phyloP scores from a whole-genome alignment of 2,113 vertebrate species.

The Ochotona curzoniae region DNA sequence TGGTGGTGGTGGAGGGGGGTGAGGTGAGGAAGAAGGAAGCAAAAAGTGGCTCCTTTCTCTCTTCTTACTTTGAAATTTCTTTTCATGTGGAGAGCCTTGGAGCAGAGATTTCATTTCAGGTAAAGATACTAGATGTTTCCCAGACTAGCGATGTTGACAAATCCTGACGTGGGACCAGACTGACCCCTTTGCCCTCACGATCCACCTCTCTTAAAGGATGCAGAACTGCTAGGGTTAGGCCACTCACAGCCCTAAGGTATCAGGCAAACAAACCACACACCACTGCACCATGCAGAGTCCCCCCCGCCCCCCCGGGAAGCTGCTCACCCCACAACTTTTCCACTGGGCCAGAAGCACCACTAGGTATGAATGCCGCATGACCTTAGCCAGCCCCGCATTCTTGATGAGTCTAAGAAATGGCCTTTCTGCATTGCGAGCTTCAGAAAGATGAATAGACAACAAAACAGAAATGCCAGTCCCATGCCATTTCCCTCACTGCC shows the following conservation, averaged over 20 bases:
- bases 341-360: not conserved
- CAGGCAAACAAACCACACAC: constrained; percentile 57
- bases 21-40: not conserved
- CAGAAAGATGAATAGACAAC: not conserved
- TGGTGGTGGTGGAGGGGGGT: no score
- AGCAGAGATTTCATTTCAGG: constrained; percentile 66
- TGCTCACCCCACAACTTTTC: constrained; percentile 14
- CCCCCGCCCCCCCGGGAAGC: not conserved
- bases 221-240: constrained; percentile 61
- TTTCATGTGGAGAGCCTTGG: constrained; percentile 68
- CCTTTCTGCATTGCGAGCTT: not conserved
- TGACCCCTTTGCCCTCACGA: constrained; percentile 28
- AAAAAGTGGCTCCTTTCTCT: not conserved
- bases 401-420: constrained; percentile 21
- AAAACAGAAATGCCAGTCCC: not conserved
- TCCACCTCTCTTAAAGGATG: constrained; percentile 4
- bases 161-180: not conserved
- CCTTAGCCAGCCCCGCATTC: not conserved
- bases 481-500: not conserved
- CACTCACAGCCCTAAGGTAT: constrained; percentile 26
- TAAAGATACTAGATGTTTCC: constrained; percentile 61
- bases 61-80: not conserved
- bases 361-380: not conserved
- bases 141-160: not conserved
- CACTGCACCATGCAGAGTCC: not conserved